These are phyloP conservation scores for Prietella phreatophila DNA, from an alignment of 2,113 vertebrate species.

Conservation along the genomic window DNA sequence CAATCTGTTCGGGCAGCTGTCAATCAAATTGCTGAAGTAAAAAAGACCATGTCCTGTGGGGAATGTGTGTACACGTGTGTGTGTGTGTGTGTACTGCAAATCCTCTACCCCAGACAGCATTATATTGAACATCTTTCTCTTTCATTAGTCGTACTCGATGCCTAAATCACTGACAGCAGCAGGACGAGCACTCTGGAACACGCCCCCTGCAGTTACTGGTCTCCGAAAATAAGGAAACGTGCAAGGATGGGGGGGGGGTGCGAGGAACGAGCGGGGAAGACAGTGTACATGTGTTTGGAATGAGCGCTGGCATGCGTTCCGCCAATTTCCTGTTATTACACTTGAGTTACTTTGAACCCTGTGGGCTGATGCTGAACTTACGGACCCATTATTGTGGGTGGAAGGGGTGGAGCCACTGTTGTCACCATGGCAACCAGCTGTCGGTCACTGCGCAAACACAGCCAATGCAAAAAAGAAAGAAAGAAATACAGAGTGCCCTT, in stretches of 20 bases:
- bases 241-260: neutral
- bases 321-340: constrained; percentile 19
- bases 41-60: neutral
- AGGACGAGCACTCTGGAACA: neutral
- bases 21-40: neutral
- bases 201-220: neutral
- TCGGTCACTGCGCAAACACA: neutral
- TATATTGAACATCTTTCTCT: neutral
- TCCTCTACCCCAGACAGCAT: neutral
- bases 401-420: neutral
- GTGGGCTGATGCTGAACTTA: constrained; percentile 25
- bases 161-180: constrained; percentile 25
- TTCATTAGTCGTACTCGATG: constrained; percentile 13
- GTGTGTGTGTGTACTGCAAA: neutral
- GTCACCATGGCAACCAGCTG: constrained; percentile 11
- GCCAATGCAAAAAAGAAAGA: neutral
- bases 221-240: neutral
- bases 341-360: neutral
- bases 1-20: neutral
- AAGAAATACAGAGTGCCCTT: neutral
- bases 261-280: too few relatives aligned
- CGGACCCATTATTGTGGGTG: neutral
- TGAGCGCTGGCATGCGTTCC: neutral
- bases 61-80: neutral
- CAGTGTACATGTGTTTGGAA: constrained; percentile 10